phyloP scores from a whole-genome alignment of 2,113 vertebrate genomes.

The Mobula hypostoma region DNA sequence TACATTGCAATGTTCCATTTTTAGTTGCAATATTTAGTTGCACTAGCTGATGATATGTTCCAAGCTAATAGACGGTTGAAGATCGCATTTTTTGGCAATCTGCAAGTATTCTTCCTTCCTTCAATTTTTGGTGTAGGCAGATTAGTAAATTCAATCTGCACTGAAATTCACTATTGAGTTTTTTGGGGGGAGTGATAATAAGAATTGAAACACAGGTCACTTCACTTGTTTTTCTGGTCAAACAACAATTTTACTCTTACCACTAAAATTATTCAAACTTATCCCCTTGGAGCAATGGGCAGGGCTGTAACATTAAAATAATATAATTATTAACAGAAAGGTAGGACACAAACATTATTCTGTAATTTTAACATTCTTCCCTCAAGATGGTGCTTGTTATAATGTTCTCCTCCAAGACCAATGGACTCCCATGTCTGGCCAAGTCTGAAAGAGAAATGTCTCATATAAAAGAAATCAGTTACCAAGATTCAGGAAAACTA shows the following conservation, averaged over 20 bases:
- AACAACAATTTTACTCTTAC: not conserved
- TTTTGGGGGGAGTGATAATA: not conserved
- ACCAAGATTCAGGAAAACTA: not conserved
- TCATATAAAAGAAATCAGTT: not conserved
- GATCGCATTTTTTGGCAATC: not conserved
- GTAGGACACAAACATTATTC: not conserved
- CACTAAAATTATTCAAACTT: not conserved
- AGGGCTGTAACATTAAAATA: not conserved
- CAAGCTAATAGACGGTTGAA: not conserved
- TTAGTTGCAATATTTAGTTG: not conserved
- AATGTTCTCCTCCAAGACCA: not conserved
- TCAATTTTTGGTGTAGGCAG: not conserved
- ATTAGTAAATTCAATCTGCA: not conserved
- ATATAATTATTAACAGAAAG: not conserved
- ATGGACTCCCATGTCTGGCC: not conserved
- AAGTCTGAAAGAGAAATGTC: not conserved
- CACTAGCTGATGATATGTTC: not conserved
- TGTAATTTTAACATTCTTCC: not conserved
- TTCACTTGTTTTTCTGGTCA: slow-evolving; percentile 16
- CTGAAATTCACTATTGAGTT: not conserved
- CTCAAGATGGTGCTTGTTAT: not conserved
- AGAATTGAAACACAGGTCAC: not conserved
- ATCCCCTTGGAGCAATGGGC: slow-evolving; percentile 13
- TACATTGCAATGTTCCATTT: not conserved
- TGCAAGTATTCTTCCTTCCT: not conserved